Evolutionary conservation across 1,140 invertebrate species (phyloP), one percentile per base, ranked within the genome.

Genomic region (Trichomalopsis sarcophagae): DNA sequence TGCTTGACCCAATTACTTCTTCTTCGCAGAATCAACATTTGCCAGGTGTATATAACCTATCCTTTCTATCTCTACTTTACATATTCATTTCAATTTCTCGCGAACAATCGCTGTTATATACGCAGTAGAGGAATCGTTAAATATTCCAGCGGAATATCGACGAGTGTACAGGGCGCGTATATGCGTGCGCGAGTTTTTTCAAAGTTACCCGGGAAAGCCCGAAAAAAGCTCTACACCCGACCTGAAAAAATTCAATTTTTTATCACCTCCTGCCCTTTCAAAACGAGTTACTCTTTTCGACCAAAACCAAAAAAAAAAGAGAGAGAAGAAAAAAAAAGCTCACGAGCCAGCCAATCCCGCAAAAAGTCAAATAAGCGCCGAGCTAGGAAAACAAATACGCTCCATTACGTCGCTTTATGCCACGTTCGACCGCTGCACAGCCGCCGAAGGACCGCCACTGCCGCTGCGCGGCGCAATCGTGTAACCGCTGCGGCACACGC

Each of bases 1-100:
- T 62, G 55, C 55, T 62, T n/a, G 55, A 62, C 55, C 55, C 55
- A 62, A 62, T 62, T 62, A 62, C 21, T 62, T 62, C 55, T 62
- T n/a, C 17, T 21, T 62, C 55, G 55, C 55, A 62, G 55, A 62
- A 62, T 21, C 55, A 62, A 62, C 55, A 62, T 62, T 62, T 62
- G 21, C 21, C 0, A 36, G 33, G 33, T 36, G 5, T 36, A n/a
- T n/a, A 62, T n/a, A 27, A n/a, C 17, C 55, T 17, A 17, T 3
- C 17, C 14, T 55, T n/a, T 17, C 27, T 27, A 1, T 2, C 55
- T 62, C 55, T n/a, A 62, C 21, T 62, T 62, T 62, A 62, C 55
- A n/a, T 62, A n/a, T 21, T 62, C 55, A n/a, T 62, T n/a, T 62
- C 55, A 62, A 62, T 62, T 62, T 62, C 55, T 62, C 55, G 17